Evolutionary conservation across 2,888 invertebrate species (phyloP).

Genomic region (Ptycholaimellus sp.): DNA sequence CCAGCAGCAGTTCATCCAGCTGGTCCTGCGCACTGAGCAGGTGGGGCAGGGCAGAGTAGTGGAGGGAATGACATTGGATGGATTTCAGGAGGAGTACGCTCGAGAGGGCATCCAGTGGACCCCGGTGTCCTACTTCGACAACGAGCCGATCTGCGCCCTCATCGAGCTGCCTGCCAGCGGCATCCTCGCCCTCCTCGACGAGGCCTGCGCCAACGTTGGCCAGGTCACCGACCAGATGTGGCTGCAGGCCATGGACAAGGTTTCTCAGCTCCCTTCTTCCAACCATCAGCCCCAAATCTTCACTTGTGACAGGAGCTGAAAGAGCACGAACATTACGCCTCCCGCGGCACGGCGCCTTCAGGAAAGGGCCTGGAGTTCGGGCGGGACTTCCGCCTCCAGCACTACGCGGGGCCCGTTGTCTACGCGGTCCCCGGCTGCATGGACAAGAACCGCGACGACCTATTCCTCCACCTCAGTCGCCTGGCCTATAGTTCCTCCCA

Average conservation of each 20-base stretch:
- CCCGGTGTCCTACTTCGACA: constrained; percentile 64
- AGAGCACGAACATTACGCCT: constrained; percentile 66
- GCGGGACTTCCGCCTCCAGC: constrained; percentile 38
- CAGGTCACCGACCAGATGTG: constrained; percentile 51
- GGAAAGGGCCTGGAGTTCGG: constrained; percentile 32
- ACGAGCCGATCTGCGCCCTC: constrained; percentile 77
- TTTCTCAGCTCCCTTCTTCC: no score
- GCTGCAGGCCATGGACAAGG: constrained; percentile 74
- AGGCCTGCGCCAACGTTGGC: constrained; percentile 82
- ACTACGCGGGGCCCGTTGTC: constrained; percentile 87
- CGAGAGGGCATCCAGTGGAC: constrained; percentile 86
- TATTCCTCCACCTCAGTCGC: constrained; percentile 88
- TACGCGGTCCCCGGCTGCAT: constrained; percentile 70
- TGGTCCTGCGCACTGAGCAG: constrained; percentile 93
- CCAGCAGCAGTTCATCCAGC: constrained; percentile 85
- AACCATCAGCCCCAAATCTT: no score
- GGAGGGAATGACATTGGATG: no score
- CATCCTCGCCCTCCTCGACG: constrained; percentile 71
- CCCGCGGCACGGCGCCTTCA: constrained; percentile 39
- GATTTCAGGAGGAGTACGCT: constrained; percentile 80
- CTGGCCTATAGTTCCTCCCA: constrained; percentile 40
- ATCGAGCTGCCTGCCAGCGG: constrained; percentile 81
- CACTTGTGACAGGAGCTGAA: no score
- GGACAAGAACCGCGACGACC: constrained; percentile 85
- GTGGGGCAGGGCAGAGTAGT: no score